Evolutionary conservation across 2,113 vertebrate species (phyloP), one percentile per base, ranked within the genome.

Genomic region (Synchiropus splendidus): DNA sequence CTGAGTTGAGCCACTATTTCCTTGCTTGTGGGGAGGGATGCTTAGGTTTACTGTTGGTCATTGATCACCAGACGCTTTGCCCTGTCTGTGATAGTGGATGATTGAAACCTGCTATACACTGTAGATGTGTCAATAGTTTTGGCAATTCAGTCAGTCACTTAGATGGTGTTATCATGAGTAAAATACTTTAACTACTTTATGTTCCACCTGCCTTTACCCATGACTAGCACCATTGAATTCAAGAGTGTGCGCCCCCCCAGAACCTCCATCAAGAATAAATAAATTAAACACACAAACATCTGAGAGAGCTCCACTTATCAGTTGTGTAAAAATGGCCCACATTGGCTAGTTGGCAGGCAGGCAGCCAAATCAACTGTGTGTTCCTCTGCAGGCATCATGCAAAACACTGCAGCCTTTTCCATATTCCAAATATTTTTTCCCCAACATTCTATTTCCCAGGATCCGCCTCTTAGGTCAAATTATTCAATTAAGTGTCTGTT

Each of bases 401-500:
- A 76, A 79, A 80, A 78, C 67, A 65, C 51, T 42, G 27, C 68
- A 77, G 78, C 64, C 72, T 80, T 74, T 83, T 77, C 72, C 78
- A 75, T 80, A 78, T 85, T 80, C 73, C 48, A 79, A 84, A 81
- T 70, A 49, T 48, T 70, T 77, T 84, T 74, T 66, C 21, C 21
- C 61, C 70, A 67, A 72, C 76, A 67, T 75, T 75, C 79, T 81
- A 74, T 77, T 84, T 85, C 79, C 70, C 67, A 68, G 75, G 81
- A 85, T 87, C 85, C 83, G 80, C 79, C 83, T 85, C 81, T 84
- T 80, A 85, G 85, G 85, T 87, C 82, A 86, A 85, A 86, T 85
- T 84, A 87, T 87, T 86, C 85, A 87, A 87, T 87, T 87, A 87
- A 85, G 83, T 84, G 83, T 87, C 83, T 87, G 85, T 87, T 87